Base-by-base conservation (phyloP, 1,140 invertebrate species). In the Drosophila leontia region DNA sequence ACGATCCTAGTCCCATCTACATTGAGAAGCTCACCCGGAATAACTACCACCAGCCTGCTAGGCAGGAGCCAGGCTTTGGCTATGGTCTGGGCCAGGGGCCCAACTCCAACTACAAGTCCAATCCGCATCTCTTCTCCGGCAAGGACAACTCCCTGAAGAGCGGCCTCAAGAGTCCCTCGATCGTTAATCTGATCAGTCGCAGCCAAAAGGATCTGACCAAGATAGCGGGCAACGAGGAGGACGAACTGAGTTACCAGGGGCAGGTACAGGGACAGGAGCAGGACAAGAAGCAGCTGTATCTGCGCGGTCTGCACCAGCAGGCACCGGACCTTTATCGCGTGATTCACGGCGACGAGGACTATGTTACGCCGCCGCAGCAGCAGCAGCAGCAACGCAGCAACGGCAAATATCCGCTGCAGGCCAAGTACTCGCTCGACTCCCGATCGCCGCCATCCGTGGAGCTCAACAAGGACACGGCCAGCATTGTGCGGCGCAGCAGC, bases 111-210 rank as follows among this genome's bases (percentile, higher is more conserved):
- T 96, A 96, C 92, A 96, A 96, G 80, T 97, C 96, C 0, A 97
- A 96, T 91, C 95, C 96, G 15, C 96, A 97, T 71, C 91, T 97
- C 19, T 95, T 95, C 82, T 94, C 95, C 72, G 95, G 94, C 26
- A 95, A 95, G 8, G 94, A 95, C 62, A 91, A 91, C 44, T 90
- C 91, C 15, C 44, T 92, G 56, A 92, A 92, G 59, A 84, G 91
- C 55, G 96, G 96, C 19, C 92, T 97, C 1, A 97, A 97, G 82
- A 97, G 96, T 90, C 97, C 97, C 1, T 96, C 96, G 41, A 96
- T 97, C 59, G 95, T 97, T 7, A 96, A 96, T 45, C 96, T 96
- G 75, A 96, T 97, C 32, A 97, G 95, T 91, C 94, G 96, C 53
- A 97, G 96, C 85, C 96, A 97, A 74, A 94, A 95, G 59, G 96